Percentiles rank a stretch among this genome's conserved stretches.
Conservation (phyloP, 2,113 vertebrate genomes). For the Oenanthe oenanthe region DNA sequence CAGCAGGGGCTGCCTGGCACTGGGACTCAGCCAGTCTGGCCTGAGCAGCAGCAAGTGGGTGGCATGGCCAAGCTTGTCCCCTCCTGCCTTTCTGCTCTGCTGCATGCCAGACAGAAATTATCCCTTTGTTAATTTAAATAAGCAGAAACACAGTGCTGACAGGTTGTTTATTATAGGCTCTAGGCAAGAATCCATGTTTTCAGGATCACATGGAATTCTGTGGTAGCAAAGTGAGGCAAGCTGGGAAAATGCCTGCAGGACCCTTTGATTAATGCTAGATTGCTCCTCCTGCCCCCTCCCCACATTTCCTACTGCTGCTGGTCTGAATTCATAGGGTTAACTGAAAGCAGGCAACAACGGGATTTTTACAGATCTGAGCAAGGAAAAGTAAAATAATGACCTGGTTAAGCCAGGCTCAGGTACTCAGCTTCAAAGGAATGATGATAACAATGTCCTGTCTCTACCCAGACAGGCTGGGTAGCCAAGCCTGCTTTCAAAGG, state of each 20-base stretch:
- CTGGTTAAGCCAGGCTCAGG: slow-evolving; percentile 15
- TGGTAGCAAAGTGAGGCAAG: neutral
- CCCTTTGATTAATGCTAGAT: neutral
- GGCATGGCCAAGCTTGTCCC: neutral
- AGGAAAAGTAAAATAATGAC: slow-evolving; percentile 18
- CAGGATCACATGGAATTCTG: neutral
- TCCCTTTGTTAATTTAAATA: slow-evolving; percentile 15
- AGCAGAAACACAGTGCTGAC: neutral
- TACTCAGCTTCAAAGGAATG: neutral
- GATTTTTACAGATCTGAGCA: neutral
- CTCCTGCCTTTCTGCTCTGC: rapidly evolving
- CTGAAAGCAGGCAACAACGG: neutral
- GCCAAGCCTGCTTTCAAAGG: neutral
- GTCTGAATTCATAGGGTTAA: neutral
- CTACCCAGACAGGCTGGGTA: neutral
- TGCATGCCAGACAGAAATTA: neutral
- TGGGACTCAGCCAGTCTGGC: rapidly evolving
- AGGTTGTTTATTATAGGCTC: neutral
- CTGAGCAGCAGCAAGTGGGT: neutral
- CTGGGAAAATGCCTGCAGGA: rapidly evolving
- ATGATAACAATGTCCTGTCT: slow-evolving; percentile 15
- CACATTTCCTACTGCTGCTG: neutral
- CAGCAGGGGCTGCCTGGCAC: neutral
- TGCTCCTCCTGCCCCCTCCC: neutral
- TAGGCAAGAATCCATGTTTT: neutral